Evolutionary conservation across 2,888 invertebrate species (phyloP), one percentile per base, ranked within the genome.

Genomic region (Gymnoscelis rufifasciata): DNA sequence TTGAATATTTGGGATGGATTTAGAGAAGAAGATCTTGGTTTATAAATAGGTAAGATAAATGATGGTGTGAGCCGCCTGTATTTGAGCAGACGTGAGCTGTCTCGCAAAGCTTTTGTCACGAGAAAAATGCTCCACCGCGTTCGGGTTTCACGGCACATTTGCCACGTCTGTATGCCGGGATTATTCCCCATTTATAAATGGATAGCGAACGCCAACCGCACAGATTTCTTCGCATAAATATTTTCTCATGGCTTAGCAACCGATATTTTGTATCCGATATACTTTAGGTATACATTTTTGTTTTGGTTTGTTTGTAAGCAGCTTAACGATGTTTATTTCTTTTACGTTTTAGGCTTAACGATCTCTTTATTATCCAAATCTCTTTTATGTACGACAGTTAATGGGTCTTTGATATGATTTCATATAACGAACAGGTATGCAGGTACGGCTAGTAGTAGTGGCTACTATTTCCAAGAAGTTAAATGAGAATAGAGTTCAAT

Each of bases 111-210:
- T 74, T 78, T 82, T 79, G 83, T 80, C 70, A 67, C 67, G 73
- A 75, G 80, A 77, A 80, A 83, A 82, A 83, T 79, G 78, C 71
- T 73, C 62, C 67, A 64, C 60, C 72, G 73, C 76, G 74, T 73
- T 75, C 62, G 73, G 78, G 78, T 74, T 78, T 82, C 79, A 83
- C 83, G 78, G 66, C 77, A 83, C 84, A 82, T 86, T 86, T 78
- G 71, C 72, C 71, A 68, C 63, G 71, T 69, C 77, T 76, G 74
- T 78, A 70, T 75, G 67, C 67, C 52, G 66, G 75, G 75, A 78
- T 81, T 81, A 80, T 77, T 76, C 76, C 69, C 71, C 74, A 74
- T 81, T 79, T 82, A 79, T 80, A 82, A 83, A 82, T 81, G 82
- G 77, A 79, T 78, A 74, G 67, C 70, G 66, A 63, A 73, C 64